Base-by-base conservation (phyloP, 1,140 invertebrate species). In the Samia ricini region DNA sequence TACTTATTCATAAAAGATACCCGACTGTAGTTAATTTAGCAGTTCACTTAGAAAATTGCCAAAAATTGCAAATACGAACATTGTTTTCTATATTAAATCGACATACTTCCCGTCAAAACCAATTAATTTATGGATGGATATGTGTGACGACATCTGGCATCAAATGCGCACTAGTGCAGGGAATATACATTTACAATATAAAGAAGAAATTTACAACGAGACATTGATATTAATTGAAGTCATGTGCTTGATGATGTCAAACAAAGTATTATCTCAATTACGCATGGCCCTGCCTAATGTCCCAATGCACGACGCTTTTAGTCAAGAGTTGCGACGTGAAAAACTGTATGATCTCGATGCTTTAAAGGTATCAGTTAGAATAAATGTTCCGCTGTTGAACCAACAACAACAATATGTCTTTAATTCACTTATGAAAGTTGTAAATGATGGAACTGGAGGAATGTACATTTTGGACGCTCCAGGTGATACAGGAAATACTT, bases 181-280 rank as follows among this genome's bases (percentile, higher is more conserved):
- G 48, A 61, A 64, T 61, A 56, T 57, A 51, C 60, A 36, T 51
- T 10, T 68, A 63, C 66, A 68, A 68, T 66, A 60, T 19, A 68
- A 15, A 64, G 70, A 70, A 69, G 74, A 84, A 74, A 85, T 86
- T 63, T 74, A 86, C 69, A 87, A 83, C 67, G 72, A 81, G 54
- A 66, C 75, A 77, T 83, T 86, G 74, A 77, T 88, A 64, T 29
- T 60, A 22, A 83, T 86, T 66, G 83, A 89, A 74, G 76, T 90
- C 63, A 76, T 81, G 72, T 78, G 77, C 67, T 74, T 76, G n/a
- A 18, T 70, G 42, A 79, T 88, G 48, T 56, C 59, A 57, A 74
- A 76, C 60, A 83, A 74, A 67, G 66, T 74, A 79, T 85, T 64
- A 75, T 79, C 66, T 71, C 73, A 65, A 81, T 78, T 70, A 55